Evolutionary conservation across 2,797 vertebrate genomes (phyloP), one percentile per base, ranked within the genome.

Genomic region (Sciaenops ocellatus): DNA sequence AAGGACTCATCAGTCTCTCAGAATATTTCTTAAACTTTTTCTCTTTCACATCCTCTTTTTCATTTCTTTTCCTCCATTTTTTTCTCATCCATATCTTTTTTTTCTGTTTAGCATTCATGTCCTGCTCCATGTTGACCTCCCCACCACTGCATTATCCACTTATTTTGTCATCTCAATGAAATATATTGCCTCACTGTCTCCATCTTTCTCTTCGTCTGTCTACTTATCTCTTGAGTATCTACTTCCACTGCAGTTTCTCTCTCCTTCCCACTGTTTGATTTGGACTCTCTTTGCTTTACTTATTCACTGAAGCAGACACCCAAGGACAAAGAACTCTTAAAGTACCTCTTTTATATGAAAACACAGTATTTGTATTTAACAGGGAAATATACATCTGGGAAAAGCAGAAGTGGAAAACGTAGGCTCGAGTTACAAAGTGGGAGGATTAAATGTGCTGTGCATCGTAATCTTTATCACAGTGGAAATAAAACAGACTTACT

Each of bases 271-370:
- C 76, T 84, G 61, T 86, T 83, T 84, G 64, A 57, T 76, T 85
- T 82, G 30, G 22, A 71, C 59, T 86, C 78, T 68, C 70, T 73
- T 60, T 57, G 46, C 68, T 75, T 70, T 47, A 52, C 80, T 30
- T n/a, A 80, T 64, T 66, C 57, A 47, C 55, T 60, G 42, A 65
- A 50, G 56, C 34, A 61, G 59, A 60, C 1, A 20, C 75, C 63
- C 73, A 78, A 86, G 84, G 83, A 76, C 80, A 77, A 64, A 87
- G 38, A 79, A 42, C 68, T 69, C 41, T 67, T 71, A 15, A 73
- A 84, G 74, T 55, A 47, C 38, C 50, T 66, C 16, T 34, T 61
- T 74, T 56, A 51, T 42, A 46, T 11, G 56, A 70, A 38, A 86
- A 78, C 28, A 24, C 34, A 4, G 7, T 50, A 50, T 71, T 83